phyloP scores from a whole-genome alignment of 1,140 invertebrate genomes.

The Orchestia grillus region DNA sequence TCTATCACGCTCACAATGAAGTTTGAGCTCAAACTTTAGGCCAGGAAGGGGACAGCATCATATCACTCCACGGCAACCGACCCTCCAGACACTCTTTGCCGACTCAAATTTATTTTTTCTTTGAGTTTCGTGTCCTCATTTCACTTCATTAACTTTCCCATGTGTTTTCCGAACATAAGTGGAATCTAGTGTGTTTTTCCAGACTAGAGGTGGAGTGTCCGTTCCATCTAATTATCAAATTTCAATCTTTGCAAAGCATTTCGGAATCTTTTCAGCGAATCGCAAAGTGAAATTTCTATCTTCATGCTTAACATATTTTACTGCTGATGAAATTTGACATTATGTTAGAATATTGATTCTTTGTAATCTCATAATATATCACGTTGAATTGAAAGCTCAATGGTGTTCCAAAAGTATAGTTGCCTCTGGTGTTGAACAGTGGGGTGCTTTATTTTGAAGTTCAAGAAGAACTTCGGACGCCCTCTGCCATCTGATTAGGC shows the following conservation, averaged over 20 bases:
- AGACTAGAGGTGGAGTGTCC: not conserved
- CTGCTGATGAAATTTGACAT: not conserved
- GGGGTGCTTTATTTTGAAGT: not conserved
- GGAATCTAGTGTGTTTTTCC: not conserved
- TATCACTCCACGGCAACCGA: not conserved
- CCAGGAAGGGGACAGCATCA: not conserved
- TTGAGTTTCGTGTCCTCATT: not conserved
- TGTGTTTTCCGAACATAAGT: not conserved
- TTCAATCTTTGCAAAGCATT: not conserved
- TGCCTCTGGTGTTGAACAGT: not conserved
- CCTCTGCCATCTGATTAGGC: not conserved
- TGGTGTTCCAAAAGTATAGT: too few species aligned
- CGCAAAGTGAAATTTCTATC: not conserved
- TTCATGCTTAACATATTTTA: not conserved
- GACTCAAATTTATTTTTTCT: not conserved
- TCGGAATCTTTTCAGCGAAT: not conserved
- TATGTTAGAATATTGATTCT: not conserved
- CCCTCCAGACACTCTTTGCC: not conserved
- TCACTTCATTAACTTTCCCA: not conserved
- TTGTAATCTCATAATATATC: not conserved
- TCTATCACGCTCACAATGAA: conserved; percentile 38
- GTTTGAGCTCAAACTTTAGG: conserved; percentile 16
- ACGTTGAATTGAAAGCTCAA: too few species aligned
- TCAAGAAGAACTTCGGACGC: not conserved
- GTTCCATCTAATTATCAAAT: not conserved